phyloP scores from a whole-genome alignment of 1,140 invertebrate genomes.

The Sycobia sp. region DNA sequence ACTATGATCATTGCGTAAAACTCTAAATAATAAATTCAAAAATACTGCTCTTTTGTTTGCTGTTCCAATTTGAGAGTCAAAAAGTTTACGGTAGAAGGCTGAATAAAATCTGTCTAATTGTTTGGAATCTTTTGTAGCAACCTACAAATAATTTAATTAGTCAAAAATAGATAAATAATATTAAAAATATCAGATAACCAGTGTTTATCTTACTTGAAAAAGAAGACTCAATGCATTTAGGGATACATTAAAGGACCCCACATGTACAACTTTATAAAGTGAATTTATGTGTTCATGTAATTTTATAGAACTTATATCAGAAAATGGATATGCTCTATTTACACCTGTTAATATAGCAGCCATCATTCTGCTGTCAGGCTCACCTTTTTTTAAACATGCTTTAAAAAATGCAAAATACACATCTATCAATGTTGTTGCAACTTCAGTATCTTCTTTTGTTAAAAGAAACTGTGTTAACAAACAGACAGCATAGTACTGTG shows the following conservation, averaged over 20 bases:
- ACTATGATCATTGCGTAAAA: conserved; percentile 80
- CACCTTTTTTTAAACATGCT: conserved; percentile 86
- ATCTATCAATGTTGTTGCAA: conserved; percentile 82
- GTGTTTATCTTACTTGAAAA: conserved; percentile 72
- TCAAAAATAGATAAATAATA: neutral
- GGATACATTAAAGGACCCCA: conserved; percentile 80
- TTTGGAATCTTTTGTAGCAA: conserved; percentile 47
- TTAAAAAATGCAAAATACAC: conserved; percentile 98
- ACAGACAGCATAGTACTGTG: conserved; percentile 94
- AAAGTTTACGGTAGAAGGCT: conserved; percentile 86
- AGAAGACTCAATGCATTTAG: conserved; percentile 87
- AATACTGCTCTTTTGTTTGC: conserved; percentile 82
- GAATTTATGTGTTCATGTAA: conserved; percentile 78
- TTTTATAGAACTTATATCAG: conserved; percentile 64
- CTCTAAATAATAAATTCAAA: conserved; percentile 86
- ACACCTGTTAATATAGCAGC: conserved; percentile 86
- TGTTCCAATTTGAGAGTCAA: conserved; percentile 75
- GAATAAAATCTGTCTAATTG: conserved; percentile 77
- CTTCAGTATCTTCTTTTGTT: conserved; percentile 71
- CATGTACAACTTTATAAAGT: conserved; percentile 87
- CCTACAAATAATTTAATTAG: conserved; percentile 46
- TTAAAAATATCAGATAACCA: neutral
- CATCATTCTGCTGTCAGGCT: conserved; percentile 91
- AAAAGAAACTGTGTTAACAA: conserved; percentile 85
- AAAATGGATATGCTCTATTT: conserved; percentile 85